phyloP scores from a whole-genome alignment of 2,797 vertebrate genomes.

The Emys orbicularis region DNA sequence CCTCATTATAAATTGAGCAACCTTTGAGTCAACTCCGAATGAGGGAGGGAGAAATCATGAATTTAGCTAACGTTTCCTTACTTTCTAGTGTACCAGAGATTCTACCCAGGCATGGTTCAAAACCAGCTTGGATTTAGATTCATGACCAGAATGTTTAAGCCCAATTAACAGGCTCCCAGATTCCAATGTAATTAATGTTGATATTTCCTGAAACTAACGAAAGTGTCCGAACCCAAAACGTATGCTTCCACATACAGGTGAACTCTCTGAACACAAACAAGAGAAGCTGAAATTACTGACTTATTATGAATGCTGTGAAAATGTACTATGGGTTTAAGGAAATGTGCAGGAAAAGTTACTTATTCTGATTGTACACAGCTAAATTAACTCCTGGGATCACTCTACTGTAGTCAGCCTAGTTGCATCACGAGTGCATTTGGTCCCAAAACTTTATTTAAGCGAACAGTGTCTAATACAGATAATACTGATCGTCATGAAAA shows the following conservation, averaged over 20 bases:
- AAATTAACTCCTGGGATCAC: conserved; percentile 37
- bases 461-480: conserved; percentile 60
- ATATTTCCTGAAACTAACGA: background rate
- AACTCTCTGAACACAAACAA: background rate
- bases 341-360: background rate
- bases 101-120: conserved; percentile 24
- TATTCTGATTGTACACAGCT: background rate
- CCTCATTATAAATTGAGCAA: conserved; percentile 39
- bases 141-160: conserved; percentile 46
- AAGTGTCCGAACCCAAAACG: background rate
- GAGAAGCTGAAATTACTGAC: conserved; percentile 3
- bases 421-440: conserved; percentile 34
- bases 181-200: conserved; percentile 37
- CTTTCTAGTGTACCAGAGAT: conserved; percentile 10
- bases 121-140: background rate
- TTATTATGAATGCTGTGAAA: conserved; percentile 16
- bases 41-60: conserved; percentile 6
- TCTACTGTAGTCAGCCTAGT: conserved; percentile 51
- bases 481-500: conserved; percentile 67
- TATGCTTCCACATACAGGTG: background rate
- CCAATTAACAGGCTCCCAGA: conserved; percentile 9
- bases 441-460: conserved; percentile 19
- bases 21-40: conserved; percentile 24
- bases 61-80: conserved; percentile 51
- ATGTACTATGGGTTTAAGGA: background rate